phyloP scores from a whole-genome alignment of 2,797 vertebrate genomes.

The Acipenser oxyrinchus region DNA sequence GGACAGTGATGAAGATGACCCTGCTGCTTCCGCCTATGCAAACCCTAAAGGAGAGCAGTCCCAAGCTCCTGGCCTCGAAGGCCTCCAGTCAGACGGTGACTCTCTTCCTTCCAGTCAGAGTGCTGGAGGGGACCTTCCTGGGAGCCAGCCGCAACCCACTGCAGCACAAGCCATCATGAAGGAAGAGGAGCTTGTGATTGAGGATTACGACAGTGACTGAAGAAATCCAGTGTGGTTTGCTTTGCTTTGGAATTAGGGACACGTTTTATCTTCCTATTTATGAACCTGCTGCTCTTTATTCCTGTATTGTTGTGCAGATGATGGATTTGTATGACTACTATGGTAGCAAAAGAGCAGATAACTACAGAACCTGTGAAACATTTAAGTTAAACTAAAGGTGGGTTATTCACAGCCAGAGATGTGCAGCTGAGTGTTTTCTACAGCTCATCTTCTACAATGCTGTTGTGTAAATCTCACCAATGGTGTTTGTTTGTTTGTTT shows the following conservation, averaged over 20 bases:
- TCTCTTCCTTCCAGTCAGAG: conserved; percentile 49
- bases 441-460: too few relatives aligned
- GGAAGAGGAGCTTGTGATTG: conserved; percentile 73
- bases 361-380: too few relatives aligned
- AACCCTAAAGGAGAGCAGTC: too few relatives aligned
- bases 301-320: too few relatives aligned
- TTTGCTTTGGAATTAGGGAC: too few relatives aligned
- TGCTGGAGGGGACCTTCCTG: conserved; percentile 51
- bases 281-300: not conserved
- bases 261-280: not conserved
- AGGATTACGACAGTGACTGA: conserved; percentile 80
- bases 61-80: not conserved
- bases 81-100: conserved; percentile 12
- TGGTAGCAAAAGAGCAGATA: too few relatives aligned
- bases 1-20: conserved; percentile 48
- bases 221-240: not conserved
- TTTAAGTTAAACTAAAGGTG: too few relatives aligned
- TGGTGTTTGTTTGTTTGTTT: too few relatives aligned
- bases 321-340: too few relatives aligned
- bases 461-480: too few relatives aligned
- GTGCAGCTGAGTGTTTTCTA: too few relatives aligned
- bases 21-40: not conserved
- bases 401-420: too few relatives aligned
- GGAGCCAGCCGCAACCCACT: conserved; percentile 73
- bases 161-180: conserved; percentile 50